Conservation (phyloP, 2,888 invertebrate genomes). For the Cerastoderma edule region DNA sequence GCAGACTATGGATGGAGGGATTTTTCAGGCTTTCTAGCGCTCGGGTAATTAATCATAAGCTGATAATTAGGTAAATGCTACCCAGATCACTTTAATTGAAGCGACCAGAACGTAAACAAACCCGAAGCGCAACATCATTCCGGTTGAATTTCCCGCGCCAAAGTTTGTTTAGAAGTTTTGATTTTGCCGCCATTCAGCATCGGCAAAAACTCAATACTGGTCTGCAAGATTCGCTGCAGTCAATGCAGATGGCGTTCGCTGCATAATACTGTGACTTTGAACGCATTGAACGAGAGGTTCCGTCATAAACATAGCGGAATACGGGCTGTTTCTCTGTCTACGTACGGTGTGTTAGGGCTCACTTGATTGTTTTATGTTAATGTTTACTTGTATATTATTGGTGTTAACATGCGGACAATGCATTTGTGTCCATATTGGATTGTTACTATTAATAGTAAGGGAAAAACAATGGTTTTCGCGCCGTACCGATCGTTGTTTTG, state of each 20-base stretch:
- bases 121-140: conserved; percentile 26
- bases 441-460: no score
- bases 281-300: not conserved
- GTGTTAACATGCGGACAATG: no score
- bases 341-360: no score
- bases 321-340: no score
- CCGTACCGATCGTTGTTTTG: no score
- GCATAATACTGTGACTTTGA: conserved; percentile 19
- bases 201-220: conserved; percentile 56
- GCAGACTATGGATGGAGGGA: conserved; percentile 10
- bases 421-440: no score
- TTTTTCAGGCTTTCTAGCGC: not conserved
- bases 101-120: conserved; percentile 11
- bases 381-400: no score
- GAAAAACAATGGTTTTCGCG: no score
- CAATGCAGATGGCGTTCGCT: conserved; percentile 41
- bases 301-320: no score
- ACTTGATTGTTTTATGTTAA: no score
- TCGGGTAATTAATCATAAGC: conserved; percentile 30
- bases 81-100: conserved; percentile 17
- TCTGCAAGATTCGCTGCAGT: conserved; percentile 49
- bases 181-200: conserved; percentile 54
- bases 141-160: conserved; percentile 61
- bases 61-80: conserved; percentile 26
- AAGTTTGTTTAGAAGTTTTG: conserved; percentile 54